Percentiles rank a stretch among this genome's conserved stretches.
Conservation (phyloP, 2,113 vertebrate genomes). For the Istiophorus platypterus region DNA sequence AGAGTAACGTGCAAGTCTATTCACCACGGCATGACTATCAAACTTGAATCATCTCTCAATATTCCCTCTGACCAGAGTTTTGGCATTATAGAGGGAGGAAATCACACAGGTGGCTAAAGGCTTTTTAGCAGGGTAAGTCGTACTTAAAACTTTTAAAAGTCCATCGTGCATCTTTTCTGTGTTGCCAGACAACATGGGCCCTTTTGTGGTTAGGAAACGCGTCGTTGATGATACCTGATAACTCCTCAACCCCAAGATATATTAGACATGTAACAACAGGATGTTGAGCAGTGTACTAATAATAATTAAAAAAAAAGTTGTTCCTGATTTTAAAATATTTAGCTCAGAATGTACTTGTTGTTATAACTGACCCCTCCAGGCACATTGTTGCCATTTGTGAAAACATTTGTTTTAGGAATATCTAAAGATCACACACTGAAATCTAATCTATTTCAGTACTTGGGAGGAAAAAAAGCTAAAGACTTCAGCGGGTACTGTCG, state of each 20-base stretch:
- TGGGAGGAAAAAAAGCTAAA: background rate
- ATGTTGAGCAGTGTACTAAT: slow-evolving; percentile 21
- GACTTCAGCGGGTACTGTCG: slow-evolving; percentile 10
- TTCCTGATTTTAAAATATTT: slow-evolving; percentile 49
- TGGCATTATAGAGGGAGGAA: slow-evolving; percentile 46
- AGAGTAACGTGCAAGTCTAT: slow-evolving; percentile 65
- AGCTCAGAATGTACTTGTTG: slow-evolving; percentile 7
- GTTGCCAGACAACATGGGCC: background rate
- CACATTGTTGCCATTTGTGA: slow-evolving; percentile 59
- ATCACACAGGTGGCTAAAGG: slow-evolving; percentile 16
- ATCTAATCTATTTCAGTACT: slow-evolving; percentile 10
- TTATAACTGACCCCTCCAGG: slow-evolving; percentile 48
- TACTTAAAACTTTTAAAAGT: background rate
- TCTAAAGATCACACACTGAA: slow-evolving; percentile 25
- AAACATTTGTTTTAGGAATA: slow-evolving; percentile 46
- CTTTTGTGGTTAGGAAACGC: slow-evolving; percentile 18
- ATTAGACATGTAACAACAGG: slow-evolving; percentile 42
- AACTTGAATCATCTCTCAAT: slow-evolving; percentile 25
- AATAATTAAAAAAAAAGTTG: background rate
- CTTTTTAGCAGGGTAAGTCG: background rate
- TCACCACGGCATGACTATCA: slow-evolving; percentile 50
- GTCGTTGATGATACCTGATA: slow-evolving; percentile 5
- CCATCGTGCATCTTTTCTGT: slow-evolving; percentile 11
- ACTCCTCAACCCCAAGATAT: background rate
- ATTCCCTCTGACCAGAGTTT: slow-evolving; percentile 38